Percentiles rank a stretch among this genome's conserved stretches.
phyloP scores from a whole-genome alignment of 1,140 invertebrate genomes.

The Reticulitermes speratus region DNA sequence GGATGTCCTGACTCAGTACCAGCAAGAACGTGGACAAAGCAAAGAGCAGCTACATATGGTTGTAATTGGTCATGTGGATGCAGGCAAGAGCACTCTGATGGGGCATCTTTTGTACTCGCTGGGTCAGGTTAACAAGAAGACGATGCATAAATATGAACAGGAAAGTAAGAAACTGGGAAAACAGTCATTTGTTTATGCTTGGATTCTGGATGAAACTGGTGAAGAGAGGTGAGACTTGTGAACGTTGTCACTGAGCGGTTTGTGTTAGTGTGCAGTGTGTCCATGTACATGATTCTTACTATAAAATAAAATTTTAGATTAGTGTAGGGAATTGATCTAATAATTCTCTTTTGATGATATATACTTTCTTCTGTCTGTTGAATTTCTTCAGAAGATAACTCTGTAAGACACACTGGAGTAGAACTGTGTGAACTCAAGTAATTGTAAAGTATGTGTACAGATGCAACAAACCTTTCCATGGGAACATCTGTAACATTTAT shows the following conservation, averaged over 20 bases:
- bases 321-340: no score
- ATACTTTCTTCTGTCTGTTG: no score
- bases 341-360: no score
- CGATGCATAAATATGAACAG: constrained; percentile 97
- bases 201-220: constrained; percentile 98
- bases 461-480: no score
- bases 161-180: constrained; percentile 98
- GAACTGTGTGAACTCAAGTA: no score
- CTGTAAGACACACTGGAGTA: no score
- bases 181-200: constrained; percentile 97
- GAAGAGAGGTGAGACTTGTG: constrained; percentile 78
- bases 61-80: constrained; percentile 98
- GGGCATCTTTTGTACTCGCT: constrained; percentile 89
- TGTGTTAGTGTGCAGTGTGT: no score
- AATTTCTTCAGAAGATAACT: no score
- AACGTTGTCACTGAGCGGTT: not conserved
- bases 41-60: constrained; percentile 92
- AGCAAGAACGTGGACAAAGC: constrained; percentile 67
- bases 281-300: no score
- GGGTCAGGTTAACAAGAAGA: constrained; percentile 85
- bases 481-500: no score
- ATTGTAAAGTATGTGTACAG: no score
- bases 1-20: constrained; percentile 57
- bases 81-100: constrained; percentile 97
- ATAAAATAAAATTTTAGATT: no score